phyloP scores from a whole-genome alignment of 1,140 invertebrate genomes.

The Acromyrmex charruanus region DNA sequence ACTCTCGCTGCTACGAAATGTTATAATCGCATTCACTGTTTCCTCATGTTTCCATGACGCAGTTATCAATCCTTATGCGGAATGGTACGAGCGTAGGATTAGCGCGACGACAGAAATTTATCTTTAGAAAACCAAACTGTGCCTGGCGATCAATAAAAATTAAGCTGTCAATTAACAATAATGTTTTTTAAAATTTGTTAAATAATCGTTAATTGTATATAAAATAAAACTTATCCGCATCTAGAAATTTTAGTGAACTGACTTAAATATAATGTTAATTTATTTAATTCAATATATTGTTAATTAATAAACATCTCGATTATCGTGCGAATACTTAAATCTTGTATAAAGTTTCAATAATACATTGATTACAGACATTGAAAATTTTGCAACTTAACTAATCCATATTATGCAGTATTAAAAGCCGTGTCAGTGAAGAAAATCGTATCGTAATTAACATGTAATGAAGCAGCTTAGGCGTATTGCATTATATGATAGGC shows the following conservation, averaged over 20 bases:
- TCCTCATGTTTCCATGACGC: conserved; percentile 35
- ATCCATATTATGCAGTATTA: neutral
- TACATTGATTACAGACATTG: neutral
- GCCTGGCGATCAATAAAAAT: neutral
- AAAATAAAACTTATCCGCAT: neutral
- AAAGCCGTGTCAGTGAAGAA: conserved; percentile 1
- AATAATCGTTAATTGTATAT: neutral
- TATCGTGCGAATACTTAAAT: neutral
- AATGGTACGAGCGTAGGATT: neutral
- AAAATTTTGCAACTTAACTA: conserved; percentile 31
- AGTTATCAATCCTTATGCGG: conserved; percentile 20
- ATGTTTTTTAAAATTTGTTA: neutral
- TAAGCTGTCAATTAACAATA: neutral
- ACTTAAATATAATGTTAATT: neutral
- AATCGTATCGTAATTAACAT: conserved; percentile 26
- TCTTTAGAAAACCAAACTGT: conserved; percentile 7
- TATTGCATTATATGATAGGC: neutral
- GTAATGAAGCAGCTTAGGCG: conserved; percentile 14
- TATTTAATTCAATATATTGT: neutral
- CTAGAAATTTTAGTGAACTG: neutral
- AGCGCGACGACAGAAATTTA: conserved; percentile 7
- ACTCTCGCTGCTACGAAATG: conserved; percentile 41
- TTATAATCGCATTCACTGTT: conserved; percentile 30
- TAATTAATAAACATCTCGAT: neutral
- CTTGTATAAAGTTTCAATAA: neutral